These are phyloP conservation scores for Anastatus disparis DNA, from an alignment of 1,140 invertebrate genomes.

Conservation along the genomic window DNA sequence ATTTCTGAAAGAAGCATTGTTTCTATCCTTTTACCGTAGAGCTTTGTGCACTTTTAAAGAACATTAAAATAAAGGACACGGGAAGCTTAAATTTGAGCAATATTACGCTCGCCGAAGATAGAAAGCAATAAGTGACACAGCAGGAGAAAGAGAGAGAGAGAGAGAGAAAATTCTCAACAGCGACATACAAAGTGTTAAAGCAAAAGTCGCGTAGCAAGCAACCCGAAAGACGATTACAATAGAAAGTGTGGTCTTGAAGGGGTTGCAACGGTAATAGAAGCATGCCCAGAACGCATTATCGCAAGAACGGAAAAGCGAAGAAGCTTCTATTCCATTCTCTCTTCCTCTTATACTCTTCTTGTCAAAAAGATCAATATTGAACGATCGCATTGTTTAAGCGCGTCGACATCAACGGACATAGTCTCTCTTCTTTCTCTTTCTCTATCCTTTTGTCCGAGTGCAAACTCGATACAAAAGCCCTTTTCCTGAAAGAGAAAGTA, in stretches of 20 bases:
- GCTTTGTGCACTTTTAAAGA: no score
- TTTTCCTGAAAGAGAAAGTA: conserved; percentile 2
- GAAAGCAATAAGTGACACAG: not conserved
- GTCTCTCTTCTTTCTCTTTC: not conserved
- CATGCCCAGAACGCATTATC: conserved; percentile 24
- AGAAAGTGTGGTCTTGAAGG: conserved; percentile 16
- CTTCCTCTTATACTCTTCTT: not conserved
- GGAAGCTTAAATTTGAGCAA: no score
- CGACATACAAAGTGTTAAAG: conserved; percentile 8
- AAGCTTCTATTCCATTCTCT: not conserved
- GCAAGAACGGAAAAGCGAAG: conserved; percentile 18
- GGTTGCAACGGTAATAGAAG: conserved; percentile 14
- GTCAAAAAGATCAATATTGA: conserved; percentile 42
- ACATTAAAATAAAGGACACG: no score
- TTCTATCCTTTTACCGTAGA: no score
- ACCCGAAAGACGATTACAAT: conserved; percentile 32
- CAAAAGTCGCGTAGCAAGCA: conserved; percentile 25
- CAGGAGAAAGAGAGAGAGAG: not conserved
- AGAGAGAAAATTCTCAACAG: not conserved
- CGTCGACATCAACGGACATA: not conserved
- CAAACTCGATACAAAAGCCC: conserved; percentile 39
- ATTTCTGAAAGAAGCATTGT: no score
- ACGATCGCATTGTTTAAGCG: conserved; percentile 26
- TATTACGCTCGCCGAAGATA: not conserved
- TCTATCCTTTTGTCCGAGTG: conserved; percentile 34